phyloP scores from a whole-genome alignment of 2,888 invertebrate species.

The Elmis aenea region DNA sequence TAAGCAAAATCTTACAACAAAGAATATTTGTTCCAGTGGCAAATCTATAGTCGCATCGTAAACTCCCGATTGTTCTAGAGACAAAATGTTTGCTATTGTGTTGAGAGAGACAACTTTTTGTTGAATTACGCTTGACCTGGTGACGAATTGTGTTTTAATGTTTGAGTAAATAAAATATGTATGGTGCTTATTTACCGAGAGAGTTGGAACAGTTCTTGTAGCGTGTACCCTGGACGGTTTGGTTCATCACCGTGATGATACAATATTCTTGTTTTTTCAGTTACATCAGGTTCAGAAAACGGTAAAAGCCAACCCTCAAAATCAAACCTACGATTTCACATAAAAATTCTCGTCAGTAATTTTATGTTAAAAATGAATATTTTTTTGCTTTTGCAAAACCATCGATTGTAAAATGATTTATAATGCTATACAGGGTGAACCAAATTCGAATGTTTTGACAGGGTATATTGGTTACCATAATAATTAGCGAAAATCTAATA shows the following conservation, averaged over 20 bases:
- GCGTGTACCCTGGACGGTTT: conserved; percentile 82
- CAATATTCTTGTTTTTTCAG: conserved; percentile 59
- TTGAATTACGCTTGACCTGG: conserved; percentile 68
- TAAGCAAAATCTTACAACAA: conserved; percentile 76
- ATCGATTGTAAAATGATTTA: no score
- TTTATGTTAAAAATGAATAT: no score
- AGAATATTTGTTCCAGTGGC: conserved; percentile 71
- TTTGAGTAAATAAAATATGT: conserved; percentile 3
- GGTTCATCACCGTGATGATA: conserved; percentile 94
- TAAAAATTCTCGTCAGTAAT: conserved; percentile 5
- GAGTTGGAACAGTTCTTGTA: conserved; percentile 82
- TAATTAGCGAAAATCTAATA: neutral
- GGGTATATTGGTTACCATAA: neutral
- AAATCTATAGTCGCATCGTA: conserved; percentile 72
- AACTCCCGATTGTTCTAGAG: conserved; percentile 66
- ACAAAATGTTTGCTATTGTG: conserved; percentile 72
- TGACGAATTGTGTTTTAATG: no score
- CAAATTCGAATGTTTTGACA: no score
- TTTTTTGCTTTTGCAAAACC: no score
- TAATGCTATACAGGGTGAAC: no score
- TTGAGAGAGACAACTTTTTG: conserved; percentile 78
- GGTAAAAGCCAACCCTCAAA: conserved; percentile 76
- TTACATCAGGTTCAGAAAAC: conserved; percentile 59
- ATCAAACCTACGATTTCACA: conserved; percentile 60
- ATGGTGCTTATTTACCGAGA: conserved; percentile 47